Base-by-base conservation (phyloP, 2,888 invertebrate genomes). In the Cataglyphis cursor region DNA sequence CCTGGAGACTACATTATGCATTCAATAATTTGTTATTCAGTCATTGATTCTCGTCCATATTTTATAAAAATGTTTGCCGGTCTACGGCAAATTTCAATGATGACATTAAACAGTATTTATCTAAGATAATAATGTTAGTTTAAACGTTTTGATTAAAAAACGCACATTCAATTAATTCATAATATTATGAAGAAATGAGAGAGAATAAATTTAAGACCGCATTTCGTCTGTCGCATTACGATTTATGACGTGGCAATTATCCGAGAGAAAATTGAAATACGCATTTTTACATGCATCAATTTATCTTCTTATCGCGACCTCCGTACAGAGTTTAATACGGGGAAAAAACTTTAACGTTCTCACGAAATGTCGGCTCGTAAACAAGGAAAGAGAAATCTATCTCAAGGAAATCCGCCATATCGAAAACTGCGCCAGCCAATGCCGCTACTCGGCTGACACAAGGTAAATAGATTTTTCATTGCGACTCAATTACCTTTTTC, bases 231-330 rank as follows among this genome's bases (percentile, higher is more conserved):
- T 51, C 62, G 78, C 48, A 44, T 62, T 66, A 48, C 8, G 38
- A 76, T 61, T 82, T 68, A 78, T n/a, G 51, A 61, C 28, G 24
- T 61, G n/a, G n/a, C 38, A 78, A 82, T 82, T 78, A 78, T 68
- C 48, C 66, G 66, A 24, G 38, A 18, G 59, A 80, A 57, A 82
- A 78, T 80, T 59, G 68, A 66, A 76, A 82, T 31, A 35, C n/a
- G 59, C 38, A 54, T 59, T 66, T 78, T 78, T 44, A 24, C 38
- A 15, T n/a, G 66, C n/a, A 44, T 54, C 15, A 38, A 74, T 44
- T 74, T 64, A 28, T 28, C 35, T 48, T 38, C 12, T 54, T 62
- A 76, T 64, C 62, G 18, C 21, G n/a, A 9, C 24, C 62, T 51
- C n/a, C 21, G 41, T 38, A 62, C 31, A 41, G 38, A 41, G 38